phyloP scores from a whole-genome alignment of 2,888 invertebrate genomes.

The Cerceris ruficornis region DNA sequence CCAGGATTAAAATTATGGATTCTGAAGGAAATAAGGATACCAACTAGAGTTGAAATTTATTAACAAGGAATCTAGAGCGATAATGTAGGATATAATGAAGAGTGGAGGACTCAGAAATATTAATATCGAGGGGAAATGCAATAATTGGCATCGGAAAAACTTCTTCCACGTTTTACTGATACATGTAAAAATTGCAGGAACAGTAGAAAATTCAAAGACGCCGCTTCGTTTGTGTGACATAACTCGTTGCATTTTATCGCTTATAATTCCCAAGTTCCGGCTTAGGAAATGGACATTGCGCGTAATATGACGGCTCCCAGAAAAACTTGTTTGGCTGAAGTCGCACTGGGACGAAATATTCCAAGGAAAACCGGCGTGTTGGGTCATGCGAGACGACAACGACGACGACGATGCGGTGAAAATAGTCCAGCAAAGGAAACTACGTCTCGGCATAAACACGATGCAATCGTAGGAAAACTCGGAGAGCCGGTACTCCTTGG shows the following conservation, averaged over 20 bases:
- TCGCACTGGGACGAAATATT: conserved; percentile 39
- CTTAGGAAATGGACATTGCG: background rate
- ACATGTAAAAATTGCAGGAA: no score
- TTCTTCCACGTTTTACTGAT: no score
- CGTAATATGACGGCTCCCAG: conserved; percentile 18
- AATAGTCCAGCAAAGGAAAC: conserved; percentile 40
- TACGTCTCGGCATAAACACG: conserved; percentile 6
- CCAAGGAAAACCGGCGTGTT: conserved; percentile 49
- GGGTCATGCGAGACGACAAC: conserved; percentile 16
- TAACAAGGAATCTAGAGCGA: no score
- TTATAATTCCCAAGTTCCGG: background rate
- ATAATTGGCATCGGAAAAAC: no score
- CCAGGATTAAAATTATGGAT: no score
- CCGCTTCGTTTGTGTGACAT: background rate
- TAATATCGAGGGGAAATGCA: no score
- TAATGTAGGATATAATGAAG: no score
- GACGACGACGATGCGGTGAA: conserved; percentile 19
- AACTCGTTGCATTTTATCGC: background rate
- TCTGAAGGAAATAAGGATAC: no score
- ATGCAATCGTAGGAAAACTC: background rate
- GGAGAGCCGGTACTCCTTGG: background rate
- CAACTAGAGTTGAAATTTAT: no score
- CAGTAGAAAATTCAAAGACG: no score
- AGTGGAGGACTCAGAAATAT: no score
- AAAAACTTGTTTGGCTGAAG: conserved; percentile 45